Percentiles rank a stretch among this genome's conserved stretches.
These are phyloP conservation scores for Ryuthela nishihirai DNA, from an alignment of 2,888 invertebrate species.

Conservation along the genomic window DNA sequence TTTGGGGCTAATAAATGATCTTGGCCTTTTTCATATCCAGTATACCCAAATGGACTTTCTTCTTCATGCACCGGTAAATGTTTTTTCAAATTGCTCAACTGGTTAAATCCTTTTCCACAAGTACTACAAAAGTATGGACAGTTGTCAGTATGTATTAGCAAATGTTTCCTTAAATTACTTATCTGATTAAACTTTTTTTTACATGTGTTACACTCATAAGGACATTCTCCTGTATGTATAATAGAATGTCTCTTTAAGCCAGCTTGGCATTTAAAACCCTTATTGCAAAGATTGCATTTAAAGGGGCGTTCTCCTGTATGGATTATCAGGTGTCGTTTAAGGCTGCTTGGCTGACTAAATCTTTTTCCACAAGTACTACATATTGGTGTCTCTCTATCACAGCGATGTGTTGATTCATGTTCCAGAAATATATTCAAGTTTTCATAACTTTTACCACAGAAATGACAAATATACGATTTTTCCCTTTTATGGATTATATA, in stretches of 20 bases:
- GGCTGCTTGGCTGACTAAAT: conserved; percentile 13
- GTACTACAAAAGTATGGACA: conserved; percentile 27
- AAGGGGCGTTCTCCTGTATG: conserved; percentile 27
- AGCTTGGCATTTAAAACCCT: conserved; percentile 25
- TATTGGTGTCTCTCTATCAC: conserved; percentile 7
- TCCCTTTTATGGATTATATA: conserved; percentile 1
- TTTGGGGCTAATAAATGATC: no score
- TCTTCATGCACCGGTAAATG: conserved; percentile 20
- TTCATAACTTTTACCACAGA: conserved; percentile 26
- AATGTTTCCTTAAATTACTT: conserved; percentile 32
- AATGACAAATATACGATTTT: conserved; percentile 11
- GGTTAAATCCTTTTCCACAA: conserved; percentile 35
- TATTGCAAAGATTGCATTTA: conserved; percentile 20
- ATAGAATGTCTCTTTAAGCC: conserved; percentile 27
- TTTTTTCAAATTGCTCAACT: conserved; percentile 29
- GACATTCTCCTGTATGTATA: conserved; percentile 30
- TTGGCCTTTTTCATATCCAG: no score
- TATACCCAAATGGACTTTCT: no score
- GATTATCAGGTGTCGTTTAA: conserved; percentile 19
- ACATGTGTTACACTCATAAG: conserved; percentile 33
- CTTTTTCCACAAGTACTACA: conserved; percentile 22
- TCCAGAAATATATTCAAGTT: conserved; percentile 1
- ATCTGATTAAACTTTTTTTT: conserved; percentile 30
- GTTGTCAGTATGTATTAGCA: conserved; percentile 31
- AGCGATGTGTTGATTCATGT: conserved; percentile 4